A percentile compares a stretch with the other conserved stretches of the same genome.
Conservation (phyloP, 2,888 invertebrate species). For the Drosophila neotestacea region DNA sequence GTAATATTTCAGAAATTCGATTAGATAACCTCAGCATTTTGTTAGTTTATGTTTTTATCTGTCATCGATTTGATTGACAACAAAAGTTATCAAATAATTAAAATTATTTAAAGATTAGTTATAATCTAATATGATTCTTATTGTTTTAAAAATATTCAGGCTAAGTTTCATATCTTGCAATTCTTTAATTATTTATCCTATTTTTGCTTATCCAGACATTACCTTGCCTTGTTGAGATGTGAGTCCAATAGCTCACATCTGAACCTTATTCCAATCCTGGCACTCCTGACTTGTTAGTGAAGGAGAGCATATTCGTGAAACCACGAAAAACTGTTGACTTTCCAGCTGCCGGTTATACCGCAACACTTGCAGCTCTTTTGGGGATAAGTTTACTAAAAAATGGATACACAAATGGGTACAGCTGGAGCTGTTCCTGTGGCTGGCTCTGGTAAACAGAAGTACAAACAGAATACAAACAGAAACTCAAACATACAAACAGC, state of each 20-base stretch:
- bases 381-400: conserved; percentile 1
- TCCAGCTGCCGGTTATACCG: conserved; percentile 5
- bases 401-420: conserved; percentile 2
- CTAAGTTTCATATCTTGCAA: no score
- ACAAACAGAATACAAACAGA: conserved; percentile 32
- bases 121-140: no score
- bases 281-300: neutral
- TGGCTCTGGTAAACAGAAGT: conserved; percentile 34
- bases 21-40: no score
- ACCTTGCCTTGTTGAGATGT: neutral
- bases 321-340: neutral
- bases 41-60: no score
- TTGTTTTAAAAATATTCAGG: no score
- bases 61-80: no score
- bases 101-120: no score
- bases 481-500: conserved; percentile 14
- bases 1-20: no score
- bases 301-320: neutral
- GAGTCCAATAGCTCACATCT: neutral
- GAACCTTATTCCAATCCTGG: neutral
- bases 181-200: no score
- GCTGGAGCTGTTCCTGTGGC: conserved; percentile 27
- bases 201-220: neutral
- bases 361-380: conserved; percentile 13
- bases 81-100: no score